Evolutionary conservation across 2,113 vertebrate species (phyloP).

Genomic region (Gracilinanus agilis): DNA sequence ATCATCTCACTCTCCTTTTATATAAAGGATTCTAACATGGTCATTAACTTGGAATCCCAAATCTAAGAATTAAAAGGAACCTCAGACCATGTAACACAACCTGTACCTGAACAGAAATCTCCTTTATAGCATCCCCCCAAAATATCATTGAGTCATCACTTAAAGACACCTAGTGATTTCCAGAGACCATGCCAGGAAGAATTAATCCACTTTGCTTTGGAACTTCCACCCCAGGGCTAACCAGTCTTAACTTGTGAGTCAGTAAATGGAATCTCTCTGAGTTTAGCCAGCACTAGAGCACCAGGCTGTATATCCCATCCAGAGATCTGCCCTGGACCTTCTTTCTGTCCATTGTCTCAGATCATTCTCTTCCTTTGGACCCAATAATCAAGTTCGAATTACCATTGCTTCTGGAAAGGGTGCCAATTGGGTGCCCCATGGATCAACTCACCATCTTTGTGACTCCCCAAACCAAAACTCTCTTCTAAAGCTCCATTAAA

Average conservation of each 20-base stretch:
- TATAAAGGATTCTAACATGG: not conserved
- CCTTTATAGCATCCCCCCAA: not conserved
- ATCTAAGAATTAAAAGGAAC: not conserved
- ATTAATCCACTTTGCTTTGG: not conserved
- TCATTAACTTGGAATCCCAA: not conserved
- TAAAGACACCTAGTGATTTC: not conserved
- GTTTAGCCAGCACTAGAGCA: not conserved
- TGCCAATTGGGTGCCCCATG: not conserved
- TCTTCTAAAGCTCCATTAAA: not conserved
- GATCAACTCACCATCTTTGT: not conserved
- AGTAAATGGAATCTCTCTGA: not conserved
- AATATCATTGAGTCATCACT: not conserved
- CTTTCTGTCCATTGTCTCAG: not conserved
- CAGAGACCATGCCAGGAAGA: not conserved
- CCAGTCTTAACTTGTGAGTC: not conserved
- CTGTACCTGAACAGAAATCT: not conserved
- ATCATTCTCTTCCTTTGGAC: not conserved
- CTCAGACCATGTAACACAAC: not conserved
- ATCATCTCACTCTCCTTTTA: fast-evolving
- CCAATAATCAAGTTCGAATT: not conserved
- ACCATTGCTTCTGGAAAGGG: not conserved
- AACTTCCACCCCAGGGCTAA: not conserved
- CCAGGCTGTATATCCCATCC: not conserved
- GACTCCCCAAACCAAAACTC: not conserved
- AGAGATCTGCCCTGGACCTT: not conserved